Evolutionary conservation across 2,113 vertebrate species (phyloP).

Genomic region (Paralichthys olivaceus): DNA sequence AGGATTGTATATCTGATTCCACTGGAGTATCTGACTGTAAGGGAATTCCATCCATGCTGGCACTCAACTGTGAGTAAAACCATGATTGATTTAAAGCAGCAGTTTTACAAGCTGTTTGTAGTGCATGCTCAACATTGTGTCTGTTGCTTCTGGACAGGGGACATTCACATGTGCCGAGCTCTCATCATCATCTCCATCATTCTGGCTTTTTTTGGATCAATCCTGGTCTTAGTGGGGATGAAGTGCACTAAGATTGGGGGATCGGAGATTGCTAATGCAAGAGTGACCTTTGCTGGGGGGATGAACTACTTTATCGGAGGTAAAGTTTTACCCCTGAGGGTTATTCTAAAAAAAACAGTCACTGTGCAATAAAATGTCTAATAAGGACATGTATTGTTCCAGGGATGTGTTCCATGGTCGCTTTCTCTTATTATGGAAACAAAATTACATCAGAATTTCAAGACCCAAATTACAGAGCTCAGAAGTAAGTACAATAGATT

Average conservation of each 20-base stretch:
- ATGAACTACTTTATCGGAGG: slow-evolving; percentile 91
- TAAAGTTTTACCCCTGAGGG: slow-evolving; percentile 54
- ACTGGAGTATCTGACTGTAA: slow-evolving; percentile 95
- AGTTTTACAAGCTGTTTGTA: background rate
- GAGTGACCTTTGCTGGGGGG: slow-evolving; percentile 91
- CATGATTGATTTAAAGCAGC: background rate
- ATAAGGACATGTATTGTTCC: slow-evolving; percentile 48
- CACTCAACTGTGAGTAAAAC: slow-evolving; percentile 78
- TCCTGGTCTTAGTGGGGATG: slow-evolving; percentile 94
- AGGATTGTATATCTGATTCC: slow-evolving; percentile 93
- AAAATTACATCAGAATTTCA: slow-evolving; percentile 91
- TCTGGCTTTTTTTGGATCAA: slow-evolving; percentile 89
- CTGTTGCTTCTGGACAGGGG: slow-evolving; percentile 82
- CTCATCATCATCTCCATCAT: slow-evolving; percentile 92
- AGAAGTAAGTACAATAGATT: slow-evolving; percentile 87
- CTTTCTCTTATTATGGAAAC: slow-evolving; percentile 93
- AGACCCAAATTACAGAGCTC: slow-evolving; percentile 86
- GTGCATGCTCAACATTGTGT: background rate
- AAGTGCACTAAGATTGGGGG: slow-evolving; percentile 97
- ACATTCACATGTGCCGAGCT: slow-evolving; percentile 94
- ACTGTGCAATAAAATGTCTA: background rate
- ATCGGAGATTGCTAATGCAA: slow-evolving; percentile 89
- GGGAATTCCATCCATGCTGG: slow-evolving; percentile 92
- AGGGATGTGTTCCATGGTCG: slow-evolving; percentile 91
- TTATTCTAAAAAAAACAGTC: background rate